Conservation (phyloP, 92 coral and sea anemone genomes). For the Epizoanthus illoricatus region DNA sequence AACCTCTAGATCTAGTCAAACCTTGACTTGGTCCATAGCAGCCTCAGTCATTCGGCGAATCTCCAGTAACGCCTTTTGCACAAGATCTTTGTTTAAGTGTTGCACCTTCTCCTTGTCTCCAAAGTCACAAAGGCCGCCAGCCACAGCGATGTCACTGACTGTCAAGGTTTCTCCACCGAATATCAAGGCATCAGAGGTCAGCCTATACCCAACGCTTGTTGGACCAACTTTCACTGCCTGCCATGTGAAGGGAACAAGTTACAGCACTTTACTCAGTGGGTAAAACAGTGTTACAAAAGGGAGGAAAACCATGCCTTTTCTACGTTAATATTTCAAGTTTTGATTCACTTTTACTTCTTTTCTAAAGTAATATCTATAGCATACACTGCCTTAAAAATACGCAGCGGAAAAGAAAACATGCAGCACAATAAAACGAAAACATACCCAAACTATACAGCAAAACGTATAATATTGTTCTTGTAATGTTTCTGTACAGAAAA, state of each 20-base stretch:
- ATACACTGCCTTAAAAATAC: no score
- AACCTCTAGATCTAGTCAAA: conserved; percentile 12
- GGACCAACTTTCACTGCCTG: conserved; percentile 80
- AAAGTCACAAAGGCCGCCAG: conserved; percentile 63
- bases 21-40: conserved; percentile 93
- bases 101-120: conserved; percentile 67
- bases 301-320: background rate
- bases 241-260: background rate
- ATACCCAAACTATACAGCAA: no score
- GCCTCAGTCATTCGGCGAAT: conserved; percentile 69
- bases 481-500: background rate
- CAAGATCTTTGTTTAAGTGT: conserved; percentile 48
- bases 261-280: background rate
- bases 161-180: conserved; percentile 84
- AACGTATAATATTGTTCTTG: no score
- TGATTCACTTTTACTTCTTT: no score
- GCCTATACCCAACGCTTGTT: conserved; percentile 80
- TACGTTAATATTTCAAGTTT: no score
- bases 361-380: no score
- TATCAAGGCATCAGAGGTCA: conserved; percentile 71
- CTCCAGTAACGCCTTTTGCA: conserved; percentile 43
- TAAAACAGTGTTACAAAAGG: background rate
- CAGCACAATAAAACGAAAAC: no score
- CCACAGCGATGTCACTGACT: conserved; percentile 89
- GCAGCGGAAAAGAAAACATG: no score